Evolutionary conservation across 2,888 invertebrate species (phyloP).

Genomic region (Mythimna loreyi): DNA sequence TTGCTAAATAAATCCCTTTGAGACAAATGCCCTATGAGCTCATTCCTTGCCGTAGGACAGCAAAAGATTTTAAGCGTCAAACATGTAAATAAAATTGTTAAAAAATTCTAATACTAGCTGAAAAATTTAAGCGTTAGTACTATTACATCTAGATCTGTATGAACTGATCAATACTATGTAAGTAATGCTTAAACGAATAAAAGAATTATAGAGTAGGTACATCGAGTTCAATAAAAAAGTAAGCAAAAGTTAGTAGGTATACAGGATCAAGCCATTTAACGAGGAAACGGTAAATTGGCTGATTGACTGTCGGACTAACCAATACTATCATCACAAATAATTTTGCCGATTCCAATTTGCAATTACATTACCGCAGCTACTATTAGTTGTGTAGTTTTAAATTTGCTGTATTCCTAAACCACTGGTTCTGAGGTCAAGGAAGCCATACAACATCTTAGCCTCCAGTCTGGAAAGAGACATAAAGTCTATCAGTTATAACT

Average conservation of each 20-base stretch:
- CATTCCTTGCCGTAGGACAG: constrained; percentile 14
- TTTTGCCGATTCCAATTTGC: constrained; percentile 33
- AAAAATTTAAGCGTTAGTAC: not conserved
- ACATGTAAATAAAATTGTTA: not conserved
- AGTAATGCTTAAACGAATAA: not conserved
- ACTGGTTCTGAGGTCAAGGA: constrained; percentile 33
- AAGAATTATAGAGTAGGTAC: not conserved
- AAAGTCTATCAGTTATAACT: not conserved
- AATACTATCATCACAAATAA: constrained; percentile 49
- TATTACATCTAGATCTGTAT: not conserved
- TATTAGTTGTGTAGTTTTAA: constrained; percentile 37
- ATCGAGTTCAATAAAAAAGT: constrained; percentile 13
- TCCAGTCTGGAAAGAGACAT: not conserved
- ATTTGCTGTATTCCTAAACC: constrained; percentile 20
- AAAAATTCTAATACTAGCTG: not conserved
- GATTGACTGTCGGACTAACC: constrained; percentile 18
- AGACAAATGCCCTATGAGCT: constrained; percentile 36
- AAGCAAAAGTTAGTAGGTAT: not conserved
- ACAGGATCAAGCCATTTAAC: constrained; percentile 45
- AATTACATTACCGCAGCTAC: constrained; percentile 35
- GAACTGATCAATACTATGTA: not conserved
- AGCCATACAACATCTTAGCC: constrained; percentile 8
- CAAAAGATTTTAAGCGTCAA: not conserved
- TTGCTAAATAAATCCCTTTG: constrained; percentile 58
- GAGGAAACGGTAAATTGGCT: constrained; percentile 31